These are phyloP conservation scores for Eristalis tenax DNA, from an alignment of 2,888 invertebrate genomes.

Conservation along the genomic window DNA sequence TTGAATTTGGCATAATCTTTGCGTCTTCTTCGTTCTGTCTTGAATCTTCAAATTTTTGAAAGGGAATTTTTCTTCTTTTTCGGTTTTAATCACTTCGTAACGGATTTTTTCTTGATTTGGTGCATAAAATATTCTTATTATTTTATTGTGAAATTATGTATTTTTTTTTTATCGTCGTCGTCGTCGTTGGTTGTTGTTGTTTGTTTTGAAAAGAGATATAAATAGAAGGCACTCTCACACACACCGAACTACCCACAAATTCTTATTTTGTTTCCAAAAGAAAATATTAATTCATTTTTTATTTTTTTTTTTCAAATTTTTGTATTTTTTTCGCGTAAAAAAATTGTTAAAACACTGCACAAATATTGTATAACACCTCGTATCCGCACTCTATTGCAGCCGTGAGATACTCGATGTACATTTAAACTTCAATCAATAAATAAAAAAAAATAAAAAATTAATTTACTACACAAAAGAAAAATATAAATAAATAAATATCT, in stretches of 20 bases:
- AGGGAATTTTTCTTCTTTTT: background rate
- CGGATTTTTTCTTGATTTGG: background rate
- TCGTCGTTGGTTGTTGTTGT: slow-evolving; percentile 12
- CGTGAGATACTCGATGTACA: slow-evolving; percentile 1
- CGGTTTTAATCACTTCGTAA: slow-evolving; percentile 7
- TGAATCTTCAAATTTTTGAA: too few species aligned
- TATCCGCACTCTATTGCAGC: slow-evolving; percentile 35
- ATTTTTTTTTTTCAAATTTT: background rate
- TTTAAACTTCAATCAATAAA: slow-evolving; percentile 22
- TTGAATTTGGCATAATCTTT: slow-evolving; percentile 62
- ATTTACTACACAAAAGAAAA: background rate
- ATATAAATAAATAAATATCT: slow-evolving; percentile 31
- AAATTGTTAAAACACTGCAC: slow-evolving; percentile 29
- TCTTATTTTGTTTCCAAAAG: background rate
- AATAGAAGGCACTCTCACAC: slow-evolving; percentile 7
- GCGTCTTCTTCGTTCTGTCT: slow-evolving; percentile 1
- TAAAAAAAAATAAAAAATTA: background rate
- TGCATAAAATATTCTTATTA: background rate
- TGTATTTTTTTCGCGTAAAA: background rate
- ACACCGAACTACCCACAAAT: slow-evolving; percentile 51
- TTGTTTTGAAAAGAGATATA: background rate
- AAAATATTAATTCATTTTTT: slow-evolving; percentile 15
- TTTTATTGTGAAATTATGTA: background rate
- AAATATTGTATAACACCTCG: slow-evolving; percentile 58
- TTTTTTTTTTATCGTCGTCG: slow-evolving; percentile 7